Conservation (phyloP, 2,113 vertebrate genomes). For the Cercocebus atys region DNA sequence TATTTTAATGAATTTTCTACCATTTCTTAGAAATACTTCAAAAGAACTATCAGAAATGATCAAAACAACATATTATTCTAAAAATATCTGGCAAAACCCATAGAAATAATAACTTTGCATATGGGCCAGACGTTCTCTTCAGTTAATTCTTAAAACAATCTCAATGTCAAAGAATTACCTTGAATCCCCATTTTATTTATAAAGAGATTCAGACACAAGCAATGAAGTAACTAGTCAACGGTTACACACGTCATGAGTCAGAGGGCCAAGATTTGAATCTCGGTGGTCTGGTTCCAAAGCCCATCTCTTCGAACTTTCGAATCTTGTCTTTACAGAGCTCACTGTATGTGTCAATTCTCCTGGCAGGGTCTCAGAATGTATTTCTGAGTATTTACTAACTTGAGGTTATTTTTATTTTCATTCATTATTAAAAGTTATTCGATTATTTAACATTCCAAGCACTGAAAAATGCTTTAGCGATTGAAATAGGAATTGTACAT, state of each 20-base stretch:
- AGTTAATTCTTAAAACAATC: background rate
- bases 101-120: background rate
- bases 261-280: background rate
- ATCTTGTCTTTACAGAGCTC: background rate
- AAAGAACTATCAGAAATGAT: background rate
- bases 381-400: background rate
- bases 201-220: background rate
- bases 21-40: background rate
- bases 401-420: background rate
- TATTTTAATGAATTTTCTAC: background rate
- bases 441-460: background rate
- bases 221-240: background rate
- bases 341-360: background rate
- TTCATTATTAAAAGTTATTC: constrained; percentile 52
- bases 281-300: background rate
- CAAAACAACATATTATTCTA: background rate
- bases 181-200: background rate
- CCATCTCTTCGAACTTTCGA: background rate
- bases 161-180: background rate
- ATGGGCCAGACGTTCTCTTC: background rate
- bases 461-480: background rate
- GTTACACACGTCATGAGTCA: background rate
- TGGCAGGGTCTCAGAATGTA: background rate
- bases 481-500: background rate
- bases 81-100: background rate